A percentile compares a stretch with the other conserved stretches of the same genome.
These are phyloP conservation scores for Lasioglossum baleicum DNA, from an alignment of 1,140 invertebrate species.

Conservation along the genomic window DNA sequence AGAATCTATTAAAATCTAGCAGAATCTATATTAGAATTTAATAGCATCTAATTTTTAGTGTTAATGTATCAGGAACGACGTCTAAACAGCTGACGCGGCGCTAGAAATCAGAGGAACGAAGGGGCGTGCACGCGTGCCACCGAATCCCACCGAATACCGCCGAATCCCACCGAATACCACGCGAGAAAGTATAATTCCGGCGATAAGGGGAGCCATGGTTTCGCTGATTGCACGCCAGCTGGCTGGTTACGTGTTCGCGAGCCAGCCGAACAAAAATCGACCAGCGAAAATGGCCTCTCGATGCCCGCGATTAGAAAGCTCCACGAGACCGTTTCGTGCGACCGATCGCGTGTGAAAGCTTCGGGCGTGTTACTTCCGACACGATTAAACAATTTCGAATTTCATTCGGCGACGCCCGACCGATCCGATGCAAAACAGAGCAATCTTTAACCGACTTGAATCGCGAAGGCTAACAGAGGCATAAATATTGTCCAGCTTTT, in stretches of 20 bases:
- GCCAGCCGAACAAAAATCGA: too few species aligned
- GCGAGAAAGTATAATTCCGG: slow-evolving; percentile 1
- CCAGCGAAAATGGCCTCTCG: not conserved
- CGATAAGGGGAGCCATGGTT: not conserved
- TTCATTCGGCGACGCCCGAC: too few species aligned
- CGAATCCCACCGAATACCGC: not conserved
- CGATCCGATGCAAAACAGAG: too few species aligned
- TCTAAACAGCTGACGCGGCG: not conserved
- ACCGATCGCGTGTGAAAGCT: not conserved
- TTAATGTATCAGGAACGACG: not conserved
- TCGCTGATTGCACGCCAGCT: not conserved
- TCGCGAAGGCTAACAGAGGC: too few species aligned
- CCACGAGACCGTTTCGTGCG: not conserved
- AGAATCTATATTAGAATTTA: too few species aligned
- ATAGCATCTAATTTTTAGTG: too few species aligned
- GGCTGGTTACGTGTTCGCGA: not conserved
- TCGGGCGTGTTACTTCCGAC: not conserved
- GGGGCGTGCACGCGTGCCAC: not conserved
- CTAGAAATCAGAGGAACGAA: not conserved
- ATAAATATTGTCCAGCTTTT: too few species aligned
- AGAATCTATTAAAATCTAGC: too few species aligned
- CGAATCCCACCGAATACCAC: not conserved
- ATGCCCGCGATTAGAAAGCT: slow-evolving; percentile 3
- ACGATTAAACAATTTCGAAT: not conserved
- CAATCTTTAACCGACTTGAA: too few species aligned